Percentiles rank a stretch among this genome's conserved stretches.
These are phyloP conservation scores for Tachysurus fulvidraco DNA, from an alignment of 2,113 vertebrate genomes.

Conservation along the genomic window DNA sequence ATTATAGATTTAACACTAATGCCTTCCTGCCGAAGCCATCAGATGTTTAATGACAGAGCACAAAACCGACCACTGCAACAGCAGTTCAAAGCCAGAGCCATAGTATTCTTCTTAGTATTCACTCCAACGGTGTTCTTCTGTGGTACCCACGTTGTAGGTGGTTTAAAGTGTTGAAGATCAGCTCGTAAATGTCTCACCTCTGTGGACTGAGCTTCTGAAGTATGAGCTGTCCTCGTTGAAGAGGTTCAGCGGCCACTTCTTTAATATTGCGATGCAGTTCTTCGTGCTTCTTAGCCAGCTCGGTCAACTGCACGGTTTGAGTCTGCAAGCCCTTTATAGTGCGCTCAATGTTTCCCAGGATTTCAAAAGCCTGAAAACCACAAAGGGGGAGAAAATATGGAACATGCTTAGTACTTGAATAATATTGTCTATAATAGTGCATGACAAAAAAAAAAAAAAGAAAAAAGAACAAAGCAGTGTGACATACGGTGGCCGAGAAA, in stretches of 20 bases:
- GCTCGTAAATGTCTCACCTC: conserved; percentile 67
- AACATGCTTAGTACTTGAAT: not conserved
- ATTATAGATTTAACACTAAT: too few relatives aligned
- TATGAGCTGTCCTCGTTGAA: conserved; percentile 77
- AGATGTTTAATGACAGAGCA: too few relatives aligned
- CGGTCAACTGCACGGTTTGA: conserved; percentile 66
- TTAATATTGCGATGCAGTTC: conserved; percentile 72
- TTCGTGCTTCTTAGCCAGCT: conserved; percentile 69
- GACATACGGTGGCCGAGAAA: too few relatives aligned
- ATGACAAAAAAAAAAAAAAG: not conserved
- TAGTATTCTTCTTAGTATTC: not conserved
- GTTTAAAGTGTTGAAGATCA: not conserved
- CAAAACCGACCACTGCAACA: too few relatives aligned
- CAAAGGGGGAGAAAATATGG: not conserved
- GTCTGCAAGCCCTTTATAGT: conserved; percentile 71
- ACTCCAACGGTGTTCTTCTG: not conserved
- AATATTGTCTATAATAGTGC: not conserved
- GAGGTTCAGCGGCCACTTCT: conserved; percentile 66
- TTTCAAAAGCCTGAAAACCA: conserved; percentile 74
- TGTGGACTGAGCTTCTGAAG: conserved; percentile 71
- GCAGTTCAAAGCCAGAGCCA: too few relatives aligned
- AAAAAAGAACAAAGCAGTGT: not conserved
- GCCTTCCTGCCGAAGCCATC: too few relatives aligned
- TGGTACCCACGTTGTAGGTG: not conserved
- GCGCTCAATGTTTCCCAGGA: conserved; percentile 74